Evolutionary conservation across 1,140 invertebrate genomes (phyloP).

Genomic region (Cherax quadricarinatus): DNA sequence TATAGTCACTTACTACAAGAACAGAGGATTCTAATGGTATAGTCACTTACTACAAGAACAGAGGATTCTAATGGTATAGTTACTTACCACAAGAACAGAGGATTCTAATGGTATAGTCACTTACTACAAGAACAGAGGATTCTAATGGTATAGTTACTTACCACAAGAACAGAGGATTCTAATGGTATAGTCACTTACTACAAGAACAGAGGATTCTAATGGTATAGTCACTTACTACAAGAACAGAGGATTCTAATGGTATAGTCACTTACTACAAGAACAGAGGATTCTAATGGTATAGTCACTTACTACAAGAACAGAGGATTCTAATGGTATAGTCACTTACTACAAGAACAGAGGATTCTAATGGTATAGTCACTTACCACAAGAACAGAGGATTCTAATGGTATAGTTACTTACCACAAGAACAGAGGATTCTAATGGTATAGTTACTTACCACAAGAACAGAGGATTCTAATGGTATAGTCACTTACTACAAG

Average conservation of each 20-base stretch:
- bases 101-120: slow-evolving; percentile 77
- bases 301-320: slow-evolving; percentile 76
- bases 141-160: slow-evolving; percentile 77
- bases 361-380: slow-evolving; percentile 77
- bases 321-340: slow-evolving; percentile 77
- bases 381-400: slow-evolving; percentile 76
- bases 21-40: slow-evolving; percentile 77
- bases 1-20: slow-evolving; percentile 77
- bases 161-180: slow-evolving; percentile 76
- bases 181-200: slow-evolving; percentile 77
- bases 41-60: slow-evolving; percentile 77
- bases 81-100: slow-evolving; percentile 76
- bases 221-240: slow-evolving; percentile 76
- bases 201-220: slow-evolving; percentile 76
- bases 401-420: slow-evolving; percentile 77
- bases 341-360: slow-evolving; percentile 76
- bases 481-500: slow-evolving; percentile 77
- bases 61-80: slow-evolving; percentile 77
- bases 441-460: slow-evolving; percentile 77
- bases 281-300: slow-evolving; percentile 77
- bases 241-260: slow-evolving; percentile 77
- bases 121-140: slow-evolving; percentile 76
- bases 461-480: slow-evolving; percentile 76
- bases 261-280: slow-evolving; percentile 76
- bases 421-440: slow-evolving; percentile 76